Percentiles rank a stretch among this genome's conserved stretches.
Evolutionary conservation across 2,113 vertebrate species (phyloP).

Genomic region (Malurus cyaneus): DNA sequence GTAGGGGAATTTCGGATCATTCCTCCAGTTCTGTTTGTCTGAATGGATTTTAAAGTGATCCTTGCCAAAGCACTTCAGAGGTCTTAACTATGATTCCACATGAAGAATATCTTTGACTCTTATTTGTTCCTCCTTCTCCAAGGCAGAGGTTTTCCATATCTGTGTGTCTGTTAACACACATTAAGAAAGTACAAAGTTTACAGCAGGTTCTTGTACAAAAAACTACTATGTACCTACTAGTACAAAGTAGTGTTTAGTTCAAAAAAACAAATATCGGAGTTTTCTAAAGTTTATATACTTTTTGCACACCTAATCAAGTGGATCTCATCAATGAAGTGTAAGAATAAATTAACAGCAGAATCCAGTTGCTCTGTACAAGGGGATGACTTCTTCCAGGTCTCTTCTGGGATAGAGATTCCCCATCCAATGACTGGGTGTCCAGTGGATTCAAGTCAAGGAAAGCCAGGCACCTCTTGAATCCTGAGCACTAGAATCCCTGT

Average conservation of each 20-base stretch:
- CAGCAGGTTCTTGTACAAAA: not conserved
- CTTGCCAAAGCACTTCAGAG: not conserved
- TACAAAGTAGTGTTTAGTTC: not conserved
- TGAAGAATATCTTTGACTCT: not conserved
- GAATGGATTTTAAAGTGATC: not conserved
- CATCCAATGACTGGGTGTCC: rapidly evolving
- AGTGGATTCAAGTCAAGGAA: not conserved
- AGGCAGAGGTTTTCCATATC: not conserved
- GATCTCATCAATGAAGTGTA: not conserved
- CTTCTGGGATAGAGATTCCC: not conserved
- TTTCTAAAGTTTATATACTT: not conserved
- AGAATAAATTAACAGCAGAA: not conserved
- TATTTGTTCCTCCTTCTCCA: not conserved
- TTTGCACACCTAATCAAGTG: not conserved
- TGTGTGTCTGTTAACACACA: not conserved
- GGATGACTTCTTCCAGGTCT: not conserved
- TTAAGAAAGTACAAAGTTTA: not conserved
- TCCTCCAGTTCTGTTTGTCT: not conserved
- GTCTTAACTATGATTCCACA: not conserved
- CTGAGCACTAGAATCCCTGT: not conserved
- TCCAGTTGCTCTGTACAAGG: not conserved
- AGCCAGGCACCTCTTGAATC: not conserved
- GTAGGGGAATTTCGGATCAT: not conserved
- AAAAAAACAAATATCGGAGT: not conserved
- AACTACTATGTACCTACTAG: too few species aligned